Conservation (phyloP, 2,888 invertebrate species). For the Timema cristinae region DNA sequence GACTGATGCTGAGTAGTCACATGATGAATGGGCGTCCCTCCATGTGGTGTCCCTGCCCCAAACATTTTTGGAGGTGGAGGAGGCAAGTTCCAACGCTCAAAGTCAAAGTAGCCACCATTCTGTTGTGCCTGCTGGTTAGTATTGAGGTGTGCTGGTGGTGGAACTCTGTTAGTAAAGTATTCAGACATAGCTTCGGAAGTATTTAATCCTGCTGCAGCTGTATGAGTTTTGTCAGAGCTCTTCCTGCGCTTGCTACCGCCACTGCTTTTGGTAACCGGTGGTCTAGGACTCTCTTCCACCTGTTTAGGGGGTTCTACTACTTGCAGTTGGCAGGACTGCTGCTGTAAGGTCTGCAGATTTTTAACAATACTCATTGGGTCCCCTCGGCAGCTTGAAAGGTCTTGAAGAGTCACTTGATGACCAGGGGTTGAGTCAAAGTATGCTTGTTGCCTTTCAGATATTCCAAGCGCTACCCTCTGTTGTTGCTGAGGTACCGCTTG, state of each 20-base stretch:
- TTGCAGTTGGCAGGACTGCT: constrained; percentile 47
- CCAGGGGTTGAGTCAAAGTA: constrained; percentile 62
- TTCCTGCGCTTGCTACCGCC: constrained; percentile 49
- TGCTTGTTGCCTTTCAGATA: constrained; percentile 55
- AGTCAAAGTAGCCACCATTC: constrained; percentile 72
- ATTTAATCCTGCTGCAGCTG: constrained; percentile 47
- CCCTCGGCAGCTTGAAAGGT: constrained; percentile 67
- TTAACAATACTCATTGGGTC: constrained; percentile 75
- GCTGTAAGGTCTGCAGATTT: constrained; percentile 60
- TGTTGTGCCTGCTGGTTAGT: constrained; percentile 51
- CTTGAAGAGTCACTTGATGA: constrained; percentile 60
- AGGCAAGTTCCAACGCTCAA: constrained; percentile 76
- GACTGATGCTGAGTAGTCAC: constrained; percentile 60
- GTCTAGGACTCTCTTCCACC: constrained; percentile 25
- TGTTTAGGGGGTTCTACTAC: constrained; percentile 39
- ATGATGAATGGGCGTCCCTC: constrained; percentile 53
- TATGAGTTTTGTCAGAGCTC: constrained; percentile 55
- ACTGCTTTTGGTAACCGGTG: constrained; percentile 20
- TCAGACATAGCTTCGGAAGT: constrained; percentile 53
- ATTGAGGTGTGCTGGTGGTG: constrained; percentile 69
- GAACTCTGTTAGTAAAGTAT: constrained; percentile 57
- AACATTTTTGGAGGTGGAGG: constrained; percentile 66
- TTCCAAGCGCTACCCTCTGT: constrained; percentile 47
- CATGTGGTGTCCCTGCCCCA: constrained; percentile 50
- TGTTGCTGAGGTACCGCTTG: constrained; percentile 47